phyloP scores from a whole-genome alignment of 1,140 invertebrate genomes.

The Drosophila malerkotliana region DNA sequence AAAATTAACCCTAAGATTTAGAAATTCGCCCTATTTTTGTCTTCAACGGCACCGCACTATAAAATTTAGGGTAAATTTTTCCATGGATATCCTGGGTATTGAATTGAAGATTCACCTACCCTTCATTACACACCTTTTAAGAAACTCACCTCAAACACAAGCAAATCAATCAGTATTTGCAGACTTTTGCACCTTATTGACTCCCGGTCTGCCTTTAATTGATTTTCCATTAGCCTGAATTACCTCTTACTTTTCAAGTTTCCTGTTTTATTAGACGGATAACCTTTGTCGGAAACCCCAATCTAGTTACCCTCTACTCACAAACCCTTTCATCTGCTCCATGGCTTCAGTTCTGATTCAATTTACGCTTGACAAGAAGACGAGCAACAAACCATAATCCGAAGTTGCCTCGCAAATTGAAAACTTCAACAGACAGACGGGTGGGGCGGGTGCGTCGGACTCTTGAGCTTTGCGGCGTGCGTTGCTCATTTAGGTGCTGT shows the following conservation, averaged over 20 bases:
- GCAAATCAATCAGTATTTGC: too few species aligned
- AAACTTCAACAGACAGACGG: conserved; percentile 34
- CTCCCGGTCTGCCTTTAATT: not conserved
- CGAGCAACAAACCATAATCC: conserved; percentile 9
- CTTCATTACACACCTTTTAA: too few species aligned
- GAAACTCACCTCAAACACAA: too few species aligned
- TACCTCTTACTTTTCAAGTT: not conserved
- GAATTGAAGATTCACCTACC: too few species aligned
- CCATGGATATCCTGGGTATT: too few species aligned
- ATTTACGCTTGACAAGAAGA: conserved; percentile 49
- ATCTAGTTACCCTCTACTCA: conserved; percentile 8
- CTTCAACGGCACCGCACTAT: too few species aligned
- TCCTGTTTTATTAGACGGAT: too few species aligned
- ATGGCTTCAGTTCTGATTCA: conserved; percentile 34
- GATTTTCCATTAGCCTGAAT: conserved; percentile 4
- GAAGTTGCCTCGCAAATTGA: conserved; percentile 38
- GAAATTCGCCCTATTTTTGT: too few species aligned
- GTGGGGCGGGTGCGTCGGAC: conserved; percentile 7
- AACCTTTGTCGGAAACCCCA: conserved; percentile 36
- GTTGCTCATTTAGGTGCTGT: conserved; percentile 61
- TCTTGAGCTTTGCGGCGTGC: conserved; percentile 40
- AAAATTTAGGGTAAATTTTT: too few species aligned
- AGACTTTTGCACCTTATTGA: not conserved
- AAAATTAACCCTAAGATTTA: too few species aligned
- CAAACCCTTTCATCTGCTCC: conserved; percentile 8